These are phyloP conservation scores for Petrosia ficiformis DNA, from an alignment of 37 sponge, comb jelly and placozoan genomes.

Conservation along the genomic window DNA sequence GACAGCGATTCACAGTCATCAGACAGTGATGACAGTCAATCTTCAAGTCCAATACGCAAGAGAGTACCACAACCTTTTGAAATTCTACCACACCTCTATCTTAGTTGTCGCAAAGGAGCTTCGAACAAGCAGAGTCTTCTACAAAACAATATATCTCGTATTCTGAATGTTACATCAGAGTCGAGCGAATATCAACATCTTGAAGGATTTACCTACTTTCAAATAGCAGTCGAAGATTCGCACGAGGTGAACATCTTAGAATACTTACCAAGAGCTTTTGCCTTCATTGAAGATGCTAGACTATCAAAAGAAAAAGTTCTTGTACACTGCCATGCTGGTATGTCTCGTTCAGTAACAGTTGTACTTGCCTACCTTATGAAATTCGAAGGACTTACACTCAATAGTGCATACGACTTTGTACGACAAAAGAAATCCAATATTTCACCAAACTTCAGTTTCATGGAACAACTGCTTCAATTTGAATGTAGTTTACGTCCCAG, in stretches of 20 bases:
- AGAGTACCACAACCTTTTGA: constrained; percentile 16
- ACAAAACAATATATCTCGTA: constrained; percentile 16
- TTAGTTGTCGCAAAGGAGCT: constrained; percentile 63
- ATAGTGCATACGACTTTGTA: constrained; percentile 81
- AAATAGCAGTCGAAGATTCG: constrained; percentile 84
- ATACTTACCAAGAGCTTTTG: constrained; percentile 72
- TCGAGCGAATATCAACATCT: constrained; percentile 24
- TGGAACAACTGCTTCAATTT: constrained; percentile 86
- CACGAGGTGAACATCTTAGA: constrained; percentile 63
- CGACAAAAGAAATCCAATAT: constrained; percentile 68
- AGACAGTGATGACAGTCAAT: background rate
- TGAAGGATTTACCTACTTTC: constrained; percentile 61
- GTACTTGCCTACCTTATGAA: constrained; percentile 89
- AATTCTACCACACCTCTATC: constrained; percentile 65
- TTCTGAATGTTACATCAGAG: constrained; percentile 67
- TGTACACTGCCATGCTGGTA: constrained; percentile 91
- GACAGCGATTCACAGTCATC: constrained; percentile 10
- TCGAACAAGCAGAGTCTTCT: constrained; percentile 14
- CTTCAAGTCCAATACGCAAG: constrained; percentile 8
- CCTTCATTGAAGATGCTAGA: constrained; percentile 82
- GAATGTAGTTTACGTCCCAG: constrained; percentile 32
- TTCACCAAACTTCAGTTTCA: constrained; percentile 86
- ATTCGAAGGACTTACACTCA: constrained; percentile 54
- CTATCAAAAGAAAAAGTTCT: constrained; percentile 58
- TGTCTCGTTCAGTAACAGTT: constrained; percentile 87